These are phyloP conservation scores for Willowsia nigromaculata DNA, from an alignment of 2,888 invertebrate genomes.

Conservation along the genomic window DNA sequence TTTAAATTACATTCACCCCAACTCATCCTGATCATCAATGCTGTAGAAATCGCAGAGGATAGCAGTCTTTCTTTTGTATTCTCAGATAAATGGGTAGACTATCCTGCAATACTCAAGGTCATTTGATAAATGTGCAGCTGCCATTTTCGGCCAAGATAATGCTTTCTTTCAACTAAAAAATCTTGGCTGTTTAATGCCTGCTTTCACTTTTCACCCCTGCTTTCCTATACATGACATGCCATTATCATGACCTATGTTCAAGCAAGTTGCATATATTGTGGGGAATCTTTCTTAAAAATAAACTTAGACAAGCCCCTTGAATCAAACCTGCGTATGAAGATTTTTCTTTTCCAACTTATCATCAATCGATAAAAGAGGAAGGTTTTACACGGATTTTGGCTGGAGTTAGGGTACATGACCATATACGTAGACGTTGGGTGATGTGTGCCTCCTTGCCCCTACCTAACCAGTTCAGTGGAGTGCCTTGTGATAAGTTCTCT, in stretches of 20 bases:
- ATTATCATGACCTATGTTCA: not conserved
- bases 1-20: not conserved
- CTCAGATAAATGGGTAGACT: not conserved
- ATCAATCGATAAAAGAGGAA: too few relatives aligned
- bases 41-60: not conserved
- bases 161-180: not conserved
- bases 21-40: not conserved
- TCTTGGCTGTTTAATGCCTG: not conserved
- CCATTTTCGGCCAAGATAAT: constrained; percentile 15
- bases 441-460: too few relatives aligned
- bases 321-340: too few relatives aligned
- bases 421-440: too few relatives aligned
- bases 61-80: constrained; percentile 5
- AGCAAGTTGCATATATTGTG: not conserved
- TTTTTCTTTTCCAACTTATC: too few relatives aligned
- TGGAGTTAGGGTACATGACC: too few relatives aligned
- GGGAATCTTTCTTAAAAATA: too few relatives aligned
- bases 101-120: constrained; percentile 32
- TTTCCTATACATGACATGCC: not conserved
- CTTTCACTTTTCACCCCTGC: not conserved
- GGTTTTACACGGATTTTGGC: too few relatives aligned
- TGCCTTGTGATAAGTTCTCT: too few relatives aligned
- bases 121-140: constrained; percentile 24
- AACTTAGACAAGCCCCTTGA: too few relatives aligned
- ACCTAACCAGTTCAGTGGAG: too few relatives aligned